Evolutionary conservation across 1,140 invertebrate species (phyloP).

Genomic region (Rhopalosiphum padi): DNA sequence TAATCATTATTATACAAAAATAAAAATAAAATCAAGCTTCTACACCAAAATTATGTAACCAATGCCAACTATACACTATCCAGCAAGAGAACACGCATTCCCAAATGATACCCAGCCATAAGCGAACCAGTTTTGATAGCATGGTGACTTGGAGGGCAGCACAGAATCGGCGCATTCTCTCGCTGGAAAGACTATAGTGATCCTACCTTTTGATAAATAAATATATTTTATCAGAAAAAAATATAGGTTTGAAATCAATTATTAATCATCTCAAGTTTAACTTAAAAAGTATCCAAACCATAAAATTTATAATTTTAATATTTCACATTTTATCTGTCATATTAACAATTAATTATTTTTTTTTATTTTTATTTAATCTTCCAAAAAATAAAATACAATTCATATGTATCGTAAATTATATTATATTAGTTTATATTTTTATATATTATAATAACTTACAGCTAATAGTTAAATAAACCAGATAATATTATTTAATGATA

Average conservation of each 20-base stretch:
- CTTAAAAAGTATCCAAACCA: background rate
- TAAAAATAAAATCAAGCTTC: background rate
- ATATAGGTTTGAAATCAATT: background rate
- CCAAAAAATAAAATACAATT: no score
- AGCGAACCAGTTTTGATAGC: no score
- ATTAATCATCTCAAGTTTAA: background rate
- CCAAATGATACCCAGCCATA: no score
- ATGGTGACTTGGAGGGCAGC: no score
- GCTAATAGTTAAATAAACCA: background rate
- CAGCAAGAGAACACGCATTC: no score
- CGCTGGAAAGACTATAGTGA: background rate
- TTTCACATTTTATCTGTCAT: background rate
- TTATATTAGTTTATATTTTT: background rate
- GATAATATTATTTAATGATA: background rate
- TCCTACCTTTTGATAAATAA: no score
- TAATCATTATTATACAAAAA: background rate
- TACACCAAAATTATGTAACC: background rate
- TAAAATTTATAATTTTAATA: background rate
- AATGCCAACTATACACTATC: background rate
- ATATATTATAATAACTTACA: background rate
- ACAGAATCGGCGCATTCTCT: no score
- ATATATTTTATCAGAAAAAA: background rate
- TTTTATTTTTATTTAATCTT: no score
- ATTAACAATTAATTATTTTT: background rate
- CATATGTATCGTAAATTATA: background rate